Conservation (phyloP, 2,888 invertebrate species). For the Adineta ricciae region DNA sequence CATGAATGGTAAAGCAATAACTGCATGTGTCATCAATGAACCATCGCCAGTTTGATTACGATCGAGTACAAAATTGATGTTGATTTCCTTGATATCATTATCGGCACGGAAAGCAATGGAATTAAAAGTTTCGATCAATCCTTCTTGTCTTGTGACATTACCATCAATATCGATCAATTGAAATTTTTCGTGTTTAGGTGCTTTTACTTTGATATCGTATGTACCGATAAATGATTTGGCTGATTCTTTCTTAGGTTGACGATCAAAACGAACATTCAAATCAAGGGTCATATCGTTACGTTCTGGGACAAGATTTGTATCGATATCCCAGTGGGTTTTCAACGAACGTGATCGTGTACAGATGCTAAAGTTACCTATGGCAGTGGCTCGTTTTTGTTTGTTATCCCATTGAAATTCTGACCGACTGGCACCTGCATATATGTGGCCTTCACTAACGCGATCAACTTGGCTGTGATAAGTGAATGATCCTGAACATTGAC, state of each 20-base stretch:
- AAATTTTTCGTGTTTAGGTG: not conserved
- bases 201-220: not conserved
- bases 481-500: not conserved
- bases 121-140: not conserved
- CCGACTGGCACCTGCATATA: not conserved
- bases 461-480: not conserved
- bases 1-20: not conserved
- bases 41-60: not conserved
- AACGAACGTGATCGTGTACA: not conserved
- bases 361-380: not conserved
- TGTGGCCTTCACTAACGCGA: not conserved
- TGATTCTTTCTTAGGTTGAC: not conserved
- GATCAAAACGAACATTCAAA: not conserved
- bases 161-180: not conserved
- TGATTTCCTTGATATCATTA: not conserved
- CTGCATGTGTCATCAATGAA: not conserved
- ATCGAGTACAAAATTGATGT: not conserved
- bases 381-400: not conserved
- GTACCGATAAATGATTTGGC: not conserved
- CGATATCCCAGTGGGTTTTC: not conserved
- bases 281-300: not conserved
- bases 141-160: not conserved
- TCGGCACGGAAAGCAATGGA: not conserved
- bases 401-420: not conserved
- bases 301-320: not conserved